Evolutionary conservation across 2,888 invertebrate species (phyloP).

Genomic region (Deilephila porcellus): DNA sequence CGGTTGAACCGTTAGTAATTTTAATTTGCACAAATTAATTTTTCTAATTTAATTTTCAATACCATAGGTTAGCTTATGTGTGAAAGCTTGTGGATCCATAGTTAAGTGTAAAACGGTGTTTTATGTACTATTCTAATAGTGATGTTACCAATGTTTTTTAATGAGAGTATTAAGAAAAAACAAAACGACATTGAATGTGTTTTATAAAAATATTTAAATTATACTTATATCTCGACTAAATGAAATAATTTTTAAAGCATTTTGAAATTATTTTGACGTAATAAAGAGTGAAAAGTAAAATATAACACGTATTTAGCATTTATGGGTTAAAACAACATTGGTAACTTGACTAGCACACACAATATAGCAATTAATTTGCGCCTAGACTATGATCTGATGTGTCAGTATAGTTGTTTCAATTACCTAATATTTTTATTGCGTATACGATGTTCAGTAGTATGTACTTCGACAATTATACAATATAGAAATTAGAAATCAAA

Average conservation of each 20-base stretch:
- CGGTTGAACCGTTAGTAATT: background rate
- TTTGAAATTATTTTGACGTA: background rate
- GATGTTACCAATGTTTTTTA: background rate
- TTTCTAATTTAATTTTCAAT: background rate
- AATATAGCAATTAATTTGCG: background rate
- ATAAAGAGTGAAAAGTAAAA: background rate
- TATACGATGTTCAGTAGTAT: background rate
- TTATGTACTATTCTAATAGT: background rate
- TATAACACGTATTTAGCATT: background rate
- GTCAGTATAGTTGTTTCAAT: slow-evolving; percentile 4
- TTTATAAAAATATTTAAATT: background rate
- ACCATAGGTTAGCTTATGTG: background rate
- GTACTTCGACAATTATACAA: background rate
- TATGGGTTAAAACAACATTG: background rate
- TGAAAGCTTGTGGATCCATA: background rate
- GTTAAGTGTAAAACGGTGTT: background rate
- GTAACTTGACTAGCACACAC: background rate
- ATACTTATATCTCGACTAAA: background rate
- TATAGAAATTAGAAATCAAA: background rate
- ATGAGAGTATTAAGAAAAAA: background rate
- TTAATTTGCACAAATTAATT: slow-evolving; percentile 12
- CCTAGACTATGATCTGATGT: background rate
- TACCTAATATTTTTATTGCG: background rate
- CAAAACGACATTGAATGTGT: background rate
- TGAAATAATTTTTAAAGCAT: background rate